These are phyloP conservation scores for Theretra japonica DNA, from an alignment of 2,888 invertebrate genomes.

Conservation along the genomic window DNA sequence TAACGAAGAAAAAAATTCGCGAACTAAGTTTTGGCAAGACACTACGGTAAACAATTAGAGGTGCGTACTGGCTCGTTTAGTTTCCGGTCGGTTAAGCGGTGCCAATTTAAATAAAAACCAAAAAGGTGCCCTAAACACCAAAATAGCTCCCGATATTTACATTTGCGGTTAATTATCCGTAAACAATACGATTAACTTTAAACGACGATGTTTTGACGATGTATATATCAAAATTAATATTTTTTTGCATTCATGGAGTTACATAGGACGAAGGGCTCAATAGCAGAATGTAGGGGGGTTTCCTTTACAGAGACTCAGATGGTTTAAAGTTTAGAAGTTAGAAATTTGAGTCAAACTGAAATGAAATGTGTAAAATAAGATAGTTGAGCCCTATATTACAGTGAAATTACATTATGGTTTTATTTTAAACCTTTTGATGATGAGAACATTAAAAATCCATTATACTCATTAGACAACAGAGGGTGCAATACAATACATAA, in stretches of 20 bases:
- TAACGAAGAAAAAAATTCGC: slow-evolving; percentile 7
- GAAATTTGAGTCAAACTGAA: too few relatives aligned
- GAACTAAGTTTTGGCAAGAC: slow-evolving; percentile 50
- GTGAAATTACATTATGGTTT: too few relatives aligned
- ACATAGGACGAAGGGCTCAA: too few relatives aligned
- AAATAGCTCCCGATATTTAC: slow-evolving; percentile 1
- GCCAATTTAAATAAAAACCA: slow-evolving; percentile 47
- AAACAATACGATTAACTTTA: slow-evolving; percentile 6
- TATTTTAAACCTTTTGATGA: too few relatives aligned
- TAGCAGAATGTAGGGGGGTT: too few relatives aligned
- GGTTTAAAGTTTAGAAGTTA: too few relatives aligned
- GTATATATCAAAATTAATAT: background rate
- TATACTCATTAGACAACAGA: background rate
- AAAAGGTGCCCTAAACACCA: slow-evolving; percentile 24
- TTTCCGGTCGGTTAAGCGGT: slow-evolving; percentile 50
- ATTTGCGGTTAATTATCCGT: background rate
- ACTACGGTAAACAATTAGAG: slow-evolving; percentile 45
- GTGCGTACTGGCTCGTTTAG: slow-evolving; percentile 41
- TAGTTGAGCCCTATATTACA: too few relatives aligned
- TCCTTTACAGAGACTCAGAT: too few relatives aligned
- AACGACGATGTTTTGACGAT: background rate
- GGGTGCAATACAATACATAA: background rate
- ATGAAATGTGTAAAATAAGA: too few relatives aligned
- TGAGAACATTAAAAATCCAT: too few relatives aligned
- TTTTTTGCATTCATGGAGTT: too few relatives aligned